These are phyloP conservation scores for Oryzias celebensis DNA, from an alignment of 2,113 vertebrate genomes.

Conservation along the genomic window DNA sequence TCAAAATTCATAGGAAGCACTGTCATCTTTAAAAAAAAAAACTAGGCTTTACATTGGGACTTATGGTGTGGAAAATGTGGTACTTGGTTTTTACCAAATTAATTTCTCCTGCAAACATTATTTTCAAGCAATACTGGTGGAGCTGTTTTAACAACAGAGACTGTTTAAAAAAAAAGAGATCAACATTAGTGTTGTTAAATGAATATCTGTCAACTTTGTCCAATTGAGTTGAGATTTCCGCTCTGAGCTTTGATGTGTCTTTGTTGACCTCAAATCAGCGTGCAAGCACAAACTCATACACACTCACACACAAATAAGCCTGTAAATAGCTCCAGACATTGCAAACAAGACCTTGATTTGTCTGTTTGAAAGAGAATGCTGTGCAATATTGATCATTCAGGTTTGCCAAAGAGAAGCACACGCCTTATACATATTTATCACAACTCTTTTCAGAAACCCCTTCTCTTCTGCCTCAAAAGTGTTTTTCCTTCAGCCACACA, in stretches of 20 bases:
- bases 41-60: too few species aligned
- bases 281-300: neutral
- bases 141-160: too few species aligned
- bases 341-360: constrained; percentile 66
- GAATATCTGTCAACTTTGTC: too few species aligned
- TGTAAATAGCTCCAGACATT: constrained; percentile 49
- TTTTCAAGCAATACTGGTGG: too few species aligned
- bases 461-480: constrained; percentile 32
- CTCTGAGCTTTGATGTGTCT: neutral
- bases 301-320: constrained; percentile 4
- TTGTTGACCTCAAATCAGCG: constrained; percentile 5
- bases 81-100: too few species aligned
- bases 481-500: constrained; percentile 59
- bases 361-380: constrained; percentile 50
- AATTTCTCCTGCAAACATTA: too few species aligned
- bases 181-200: too few species aligned
- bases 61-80: too few species aligned
- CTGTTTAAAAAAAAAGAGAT: too few species aligned
- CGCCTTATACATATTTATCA: constrained; percentile 69
- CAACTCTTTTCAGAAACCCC: constrained; percentile 26
- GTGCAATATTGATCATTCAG: constrained; percentile 67
- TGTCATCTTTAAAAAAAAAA: too few species aligned
- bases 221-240: neutral
- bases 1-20: too few species aligned
- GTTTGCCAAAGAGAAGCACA: constrained; percentile 56